Conservation (phyloP, 2,797 vertebrate genomes). For the Mareca penelope region DNA sequence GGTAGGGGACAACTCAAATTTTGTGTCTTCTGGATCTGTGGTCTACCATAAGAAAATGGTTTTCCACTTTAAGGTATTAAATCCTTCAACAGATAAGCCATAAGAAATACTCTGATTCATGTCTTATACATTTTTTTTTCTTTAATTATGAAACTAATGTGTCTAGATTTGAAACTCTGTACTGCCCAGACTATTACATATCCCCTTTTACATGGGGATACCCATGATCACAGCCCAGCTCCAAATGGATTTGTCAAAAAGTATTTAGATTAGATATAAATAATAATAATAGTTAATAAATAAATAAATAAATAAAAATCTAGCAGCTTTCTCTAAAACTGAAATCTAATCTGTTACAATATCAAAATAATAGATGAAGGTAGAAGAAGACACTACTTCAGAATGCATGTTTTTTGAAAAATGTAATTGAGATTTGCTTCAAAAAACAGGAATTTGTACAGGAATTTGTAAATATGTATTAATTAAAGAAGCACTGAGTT, state of each 20-base stretch:
- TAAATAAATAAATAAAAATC: neutral
- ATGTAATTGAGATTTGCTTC: neutral
- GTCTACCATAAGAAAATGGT: neutral
- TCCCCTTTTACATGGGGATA: neutral
- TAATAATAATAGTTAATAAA: neutral
- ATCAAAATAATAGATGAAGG: neutral
- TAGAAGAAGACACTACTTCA: neutral
- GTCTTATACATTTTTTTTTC: neutral
- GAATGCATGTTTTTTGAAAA: neutral
- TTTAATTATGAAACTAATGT: neutral
- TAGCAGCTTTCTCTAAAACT: neutral
- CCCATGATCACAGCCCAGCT: rapidly evolving
- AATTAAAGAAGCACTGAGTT: neutral
- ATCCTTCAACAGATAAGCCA: neutral
- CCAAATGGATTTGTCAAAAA: neutral
- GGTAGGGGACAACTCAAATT: neutral
- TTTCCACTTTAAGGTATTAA: neutral
- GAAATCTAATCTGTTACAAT: neutral
- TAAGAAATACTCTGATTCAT: neutral
- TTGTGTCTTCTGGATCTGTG: neutral
- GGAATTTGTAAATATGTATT: neutral
- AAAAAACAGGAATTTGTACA: neutral
- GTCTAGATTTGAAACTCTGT: neutral
- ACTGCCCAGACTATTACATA: neutral
- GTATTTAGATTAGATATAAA: neutral